These are phyloP conservation scores for Anhinga rufa DNA, from an alignment of 2,113 vertebrate species.

Conservation along the genomic window DNA sequence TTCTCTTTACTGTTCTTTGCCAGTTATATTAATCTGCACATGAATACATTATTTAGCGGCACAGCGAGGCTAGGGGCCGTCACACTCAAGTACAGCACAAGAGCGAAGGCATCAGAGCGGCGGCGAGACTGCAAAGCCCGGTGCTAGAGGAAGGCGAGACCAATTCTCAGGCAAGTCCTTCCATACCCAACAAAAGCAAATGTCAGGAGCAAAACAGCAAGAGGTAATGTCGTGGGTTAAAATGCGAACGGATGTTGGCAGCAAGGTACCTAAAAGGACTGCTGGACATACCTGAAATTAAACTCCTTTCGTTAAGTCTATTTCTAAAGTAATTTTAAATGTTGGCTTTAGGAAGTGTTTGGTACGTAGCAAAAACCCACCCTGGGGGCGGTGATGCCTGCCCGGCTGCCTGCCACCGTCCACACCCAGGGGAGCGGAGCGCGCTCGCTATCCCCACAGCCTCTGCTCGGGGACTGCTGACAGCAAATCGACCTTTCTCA, in stretches of 20 bases:
- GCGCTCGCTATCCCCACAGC: neutral
- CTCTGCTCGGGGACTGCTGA: neutral
- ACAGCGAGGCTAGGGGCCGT: neutral
- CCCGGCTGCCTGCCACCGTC: neutral
- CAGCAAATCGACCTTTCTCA: neutral
- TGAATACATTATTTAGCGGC: neutral
- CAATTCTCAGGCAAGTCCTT: neutral
- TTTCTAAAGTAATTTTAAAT: neutral
- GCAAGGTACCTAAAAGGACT: neutral
- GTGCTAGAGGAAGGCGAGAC: neutral
- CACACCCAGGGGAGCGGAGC: neutral
- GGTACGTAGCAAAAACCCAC: neutral
- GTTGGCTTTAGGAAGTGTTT: neutral
- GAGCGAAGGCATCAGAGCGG: neutral
- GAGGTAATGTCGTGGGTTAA: neutral
- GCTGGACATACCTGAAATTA: neutral
- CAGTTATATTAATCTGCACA: neutral
- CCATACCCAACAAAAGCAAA: neutral
- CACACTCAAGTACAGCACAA: neutral
- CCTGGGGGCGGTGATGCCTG: neutral
- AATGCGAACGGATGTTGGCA: neutral
- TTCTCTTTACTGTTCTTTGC: neutral
- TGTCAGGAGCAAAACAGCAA: neutral
- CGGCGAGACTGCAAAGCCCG: neutral
- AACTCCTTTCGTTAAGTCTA: neutral